Base-by-base conservation (phyloP, 2,888 invertebrate species). In the Eupithecia vulgata region DNA sequence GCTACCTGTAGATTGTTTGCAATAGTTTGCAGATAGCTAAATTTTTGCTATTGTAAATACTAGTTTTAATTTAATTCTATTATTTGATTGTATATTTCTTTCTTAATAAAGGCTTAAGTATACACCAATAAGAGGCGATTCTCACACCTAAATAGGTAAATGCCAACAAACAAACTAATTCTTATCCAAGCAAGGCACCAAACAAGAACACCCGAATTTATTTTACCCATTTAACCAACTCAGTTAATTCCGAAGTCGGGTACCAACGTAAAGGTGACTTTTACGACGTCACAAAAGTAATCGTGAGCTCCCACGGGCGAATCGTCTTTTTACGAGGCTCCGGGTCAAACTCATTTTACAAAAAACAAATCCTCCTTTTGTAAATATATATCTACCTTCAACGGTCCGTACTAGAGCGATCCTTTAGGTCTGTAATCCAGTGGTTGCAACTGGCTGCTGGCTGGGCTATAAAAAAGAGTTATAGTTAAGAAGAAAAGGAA, bases 401-500 rank as follows among this genome's bases (percentile, higher is more conserved):
- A 81, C 81, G 84, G 85, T 85, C 82, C 83, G 85, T 88, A 87
- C 83, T 86, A 84, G 81, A 82, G 83, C 87, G 85, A 90, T 90
- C 89, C 87, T 88, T 89, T 88, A 88, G 89, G 87, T 87, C 86
- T 83, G 82, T 94, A 94, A 94, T 94, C 94, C 93, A 94, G 90
- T 92, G 88, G 88, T 87, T 76, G 80, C 80, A 78, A 74, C 86
- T 84, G 78, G 85, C 85, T 83, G 82, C 86, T 84, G 79, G 85
- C 85, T 83, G 81, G 85, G 93, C 93, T 94, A 95, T 95, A 95
- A 95, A 95, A 94, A 94, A 94, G 95, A 95, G 94, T 95, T 95
- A 95, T 94, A 93, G 94, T 92, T 90, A 81, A 87, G 89, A 91
- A 91, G 93, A 93, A 93, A 93, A 93, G 91, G 92, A 93, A 93